phyloP scores from a whole-genome alignment of 2,797 vertebrate species.

The Ctenosaura bakeri region DNA sequence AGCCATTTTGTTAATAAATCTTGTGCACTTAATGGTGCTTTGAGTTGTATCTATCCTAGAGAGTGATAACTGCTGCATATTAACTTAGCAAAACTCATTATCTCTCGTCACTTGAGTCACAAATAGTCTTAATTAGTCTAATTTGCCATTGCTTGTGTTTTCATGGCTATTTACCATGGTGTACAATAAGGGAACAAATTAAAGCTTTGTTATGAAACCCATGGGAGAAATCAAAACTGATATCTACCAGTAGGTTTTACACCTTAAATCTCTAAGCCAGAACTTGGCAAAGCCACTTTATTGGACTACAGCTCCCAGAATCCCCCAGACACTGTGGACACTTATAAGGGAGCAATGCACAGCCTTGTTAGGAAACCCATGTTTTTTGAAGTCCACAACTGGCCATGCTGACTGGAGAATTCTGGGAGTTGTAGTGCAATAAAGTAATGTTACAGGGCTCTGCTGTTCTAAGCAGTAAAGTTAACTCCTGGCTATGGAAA shows the following conservation, averaged over 20 bases:
- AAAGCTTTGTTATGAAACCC: slow-evolving; percentile 25
- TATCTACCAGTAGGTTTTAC: slow-evolving; percentile 19
- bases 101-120: slow-evolving; percentile 31
- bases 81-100: slow-evolving; percentile 34
- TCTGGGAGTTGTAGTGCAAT: no score
- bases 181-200: slow-evolving; percentile 10
- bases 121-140: slow-evolving; percentile 42
- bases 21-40: slow-evolving; percentile 20
- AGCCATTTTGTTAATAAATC: slow-evolving; percentile 20
- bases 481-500: neutral
- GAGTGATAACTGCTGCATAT: slow-evolving; percentile 18
- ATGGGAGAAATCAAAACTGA: slow-evolving; percentile 11
- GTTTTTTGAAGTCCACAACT: no score
- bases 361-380: no score
- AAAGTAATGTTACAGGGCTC: no score
- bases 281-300: no score
- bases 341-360: no score
- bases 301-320: no score
- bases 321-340: no score
- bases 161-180: slow-evolving; percentile 18
- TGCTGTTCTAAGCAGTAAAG: neutral
- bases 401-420: no score
- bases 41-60: slow-evolving; percentile 18
- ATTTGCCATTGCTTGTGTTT: slow-evolving; percentile 40
- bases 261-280: slow-evolving; percentile 27